phyloP scores from a whole-genome alignment of 2,888 invertebrate genomes.

The Dorcus parallelipipedus region DNA sequence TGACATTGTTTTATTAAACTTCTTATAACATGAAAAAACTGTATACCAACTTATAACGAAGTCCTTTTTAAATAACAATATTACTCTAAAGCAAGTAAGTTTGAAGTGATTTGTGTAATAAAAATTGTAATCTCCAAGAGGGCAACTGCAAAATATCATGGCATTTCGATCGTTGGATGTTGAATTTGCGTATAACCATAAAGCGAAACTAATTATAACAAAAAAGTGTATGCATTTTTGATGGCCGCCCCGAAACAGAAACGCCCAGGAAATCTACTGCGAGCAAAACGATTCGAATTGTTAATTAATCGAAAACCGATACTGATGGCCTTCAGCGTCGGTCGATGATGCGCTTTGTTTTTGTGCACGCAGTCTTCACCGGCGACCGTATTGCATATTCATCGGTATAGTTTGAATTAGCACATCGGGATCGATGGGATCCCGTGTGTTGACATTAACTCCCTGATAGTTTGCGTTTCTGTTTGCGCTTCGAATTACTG shows the following conservation, averaged over 20 bases:
- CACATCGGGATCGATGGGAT: conserved; percentile 20
- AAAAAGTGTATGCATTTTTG: neutral
- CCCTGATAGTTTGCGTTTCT: conserved; percentile 10
- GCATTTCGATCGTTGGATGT: no score
- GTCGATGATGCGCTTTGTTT: conserved; percentile 24
- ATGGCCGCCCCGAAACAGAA: conserved; percentile 1
- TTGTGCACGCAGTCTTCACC: conserved; percentile 25
- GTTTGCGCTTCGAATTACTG: conserved; percentile 4
- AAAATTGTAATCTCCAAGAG: no score
- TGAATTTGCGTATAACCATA: neutral
- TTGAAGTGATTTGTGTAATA: no score
- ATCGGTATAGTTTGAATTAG: conserved; percentile 20
- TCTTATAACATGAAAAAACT: no score
- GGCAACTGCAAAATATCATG: no score
- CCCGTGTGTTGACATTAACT: conserved; percentile 19
- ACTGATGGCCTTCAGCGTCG: conserved; percentile 25
- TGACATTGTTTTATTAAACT: no score
- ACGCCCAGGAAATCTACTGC: neutral
- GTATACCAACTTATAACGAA: no score
- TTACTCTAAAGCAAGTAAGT: no score
- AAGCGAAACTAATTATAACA: neutral
- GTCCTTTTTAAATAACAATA: no score
- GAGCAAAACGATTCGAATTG: conserved; percentile 27
- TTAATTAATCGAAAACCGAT: conserved; percentile 34
- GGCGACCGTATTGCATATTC: conserved; percentile 24